Base-by-base conservation (phyloP, 2,888 invertebrate genomes). In the Dascillus cervinus region DNA sequence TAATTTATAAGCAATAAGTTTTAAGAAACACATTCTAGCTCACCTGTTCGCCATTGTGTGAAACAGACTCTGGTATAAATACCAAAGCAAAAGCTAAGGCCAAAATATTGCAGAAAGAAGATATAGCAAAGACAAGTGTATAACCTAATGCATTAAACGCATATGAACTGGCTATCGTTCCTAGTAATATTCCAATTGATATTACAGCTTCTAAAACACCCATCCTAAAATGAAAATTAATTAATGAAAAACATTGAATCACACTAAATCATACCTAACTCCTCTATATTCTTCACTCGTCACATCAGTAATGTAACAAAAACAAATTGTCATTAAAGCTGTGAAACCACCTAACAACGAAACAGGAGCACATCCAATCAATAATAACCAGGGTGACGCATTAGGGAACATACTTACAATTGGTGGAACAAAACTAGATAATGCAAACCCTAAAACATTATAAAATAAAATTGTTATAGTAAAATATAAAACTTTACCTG, bases 301-400 rank as follows among this genome's bases (percentile, higher is more conserved):
- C 24, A 77, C 71, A 56, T 84, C 83, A 21, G 77, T 74, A 43
- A 83, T 65, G 50, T 80, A 60, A 34, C 61, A 56, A 11, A 58
- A 31, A 5, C 50, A 23, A 5, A 74, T 75, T 12, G 78, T 75
- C 31, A 80, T 69, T 31, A 77, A 57, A 6, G 77, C 69, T 12
- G 75, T 70, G 37, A 69, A 71, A 1, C 81, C 80, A 3, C 82
- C 82, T 31, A 70, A 65, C 3, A 80, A 29, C 1, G 76, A 69
- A 13, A 71, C 65, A 0, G 80, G 79, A 9, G 79, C 54, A 1
- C 69, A 62, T 1, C 70, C 64, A 2, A 76, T 22, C 10, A 78
- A 56, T 42, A 69, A 70, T 35, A 47, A 60, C 52, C 57, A 57
- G 9, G 66, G 65, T 10, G 58, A 57, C 3, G 60, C 19, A 24